Conservation (phyloP, 2,113 vertebrate species). For the Sclerurus mexicanus region DNA sequence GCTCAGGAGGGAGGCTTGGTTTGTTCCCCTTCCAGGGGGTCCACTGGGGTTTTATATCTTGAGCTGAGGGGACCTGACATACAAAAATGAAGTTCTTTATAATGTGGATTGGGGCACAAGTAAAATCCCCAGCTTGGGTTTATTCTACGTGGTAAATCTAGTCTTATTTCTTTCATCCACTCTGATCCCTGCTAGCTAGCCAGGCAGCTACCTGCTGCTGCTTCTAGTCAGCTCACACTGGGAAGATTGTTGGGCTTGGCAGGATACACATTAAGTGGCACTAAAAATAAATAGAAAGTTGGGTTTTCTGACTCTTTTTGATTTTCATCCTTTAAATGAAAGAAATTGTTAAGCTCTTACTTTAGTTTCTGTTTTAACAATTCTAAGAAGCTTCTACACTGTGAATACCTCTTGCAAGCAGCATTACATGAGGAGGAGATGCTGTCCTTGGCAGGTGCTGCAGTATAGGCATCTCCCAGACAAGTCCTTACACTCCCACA, state of each 20-base stretch:
- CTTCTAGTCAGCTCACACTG: conserved; percentile 25
- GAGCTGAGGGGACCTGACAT: not conserved
- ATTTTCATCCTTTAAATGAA: not conserved
- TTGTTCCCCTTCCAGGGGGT: not conserved
- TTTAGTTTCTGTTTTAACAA: not conserved
- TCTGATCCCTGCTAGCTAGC: not conserved
- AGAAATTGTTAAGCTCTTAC: not conserved
- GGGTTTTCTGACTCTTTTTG: not conserved
- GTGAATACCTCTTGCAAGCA: not conserved
- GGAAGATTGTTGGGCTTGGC: conserved; percentile 42
- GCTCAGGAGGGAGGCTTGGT: not conserved
- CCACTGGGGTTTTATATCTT: not conserved
- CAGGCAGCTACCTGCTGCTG: conserved; percentile 25
- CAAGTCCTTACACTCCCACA: not conserved
- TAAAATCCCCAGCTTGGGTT: not conserved
- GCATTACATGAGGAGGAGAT: not conserved
- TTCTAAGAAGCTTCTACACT: not conserved
- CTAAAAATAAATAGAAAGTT: conserved; percentile 53
- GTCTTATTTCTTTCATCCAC: not conserved
- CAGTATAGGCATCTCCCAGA: not conserved
- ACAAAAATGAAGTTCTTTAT: not conserved
- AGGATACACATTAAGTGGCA: conserved; percentile 17
- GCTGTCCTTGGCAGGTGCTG: not conserved
- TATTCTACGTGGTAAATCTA: not conserved
- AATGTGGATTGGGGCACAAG: not conserved